A percentile compares a stretch with the other conserved stretches of the same genome.
These are phyloP conservation scores for Molossus alvarezi DNA, from an alignment of 2,797 vertebrate genomes.

Conservation along the genomic window DNA sequence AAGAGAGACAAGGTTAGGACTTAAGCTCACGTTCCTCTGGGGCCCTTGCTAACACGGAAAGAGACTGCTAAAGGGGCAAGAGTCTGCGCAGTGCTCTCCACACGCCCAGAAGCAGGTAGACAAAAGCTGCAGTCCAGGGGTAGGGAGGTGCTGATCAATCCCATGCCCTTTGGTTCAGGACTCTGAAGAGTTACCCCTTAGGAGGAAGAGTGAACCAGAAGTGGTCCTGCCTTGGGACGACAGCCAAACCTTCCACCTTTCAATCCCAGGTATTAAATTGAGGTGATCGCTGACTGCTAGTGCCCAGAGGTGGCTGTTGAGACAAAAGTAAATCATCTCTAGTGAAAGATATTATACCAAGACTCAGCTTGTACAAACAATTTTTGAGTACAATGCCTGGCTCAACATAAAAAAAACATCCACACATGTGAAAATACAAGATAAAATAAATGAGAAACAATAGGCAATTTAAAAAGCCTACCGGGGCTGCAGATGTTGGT, in stretches of 20 bases:
- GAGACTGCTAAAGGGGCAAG: neutral
- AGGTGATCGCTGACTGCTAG: neutral
- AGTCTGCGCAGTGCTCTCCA: neutral
- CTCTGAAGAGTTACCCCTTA: neutral
- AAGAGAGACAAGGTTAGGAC: neutral
- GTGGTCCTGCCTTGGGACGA: neutral
- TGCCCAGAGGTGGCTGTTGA: neutral
- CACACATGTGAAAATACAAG: neutral
- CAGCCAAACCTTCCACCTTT: neutral
- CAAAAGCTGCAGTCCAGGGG: neutral
- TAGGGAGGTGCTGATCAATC: neutral
- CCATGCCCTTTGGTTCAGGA: neutral
- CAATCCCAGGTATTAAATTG: conserved; percentile 5
- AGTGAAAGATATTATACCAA: conserved; percentile 31
- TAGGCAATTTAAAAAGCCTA: neutral
- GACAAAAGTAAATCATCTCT: conserved; percentile 22
- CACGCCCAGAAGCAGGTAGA: neutral
- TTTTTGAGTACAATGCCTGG: conserved; percentile 34
- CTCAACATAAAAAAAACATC: neutral
- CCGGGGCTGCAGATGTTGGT: neutral
- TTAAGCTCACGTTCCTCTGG: neutral
- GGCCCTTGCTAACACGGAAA: neutral
- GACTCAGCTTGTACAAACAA: neutral
- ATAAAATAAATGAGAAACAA: conserved; percentile 43
- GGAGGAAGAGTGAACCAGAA: neutral